phyloP scores from a whole-genome alignment of 2,797 vertebrate genomes.

The Hemitrygon akajei region DNA sequence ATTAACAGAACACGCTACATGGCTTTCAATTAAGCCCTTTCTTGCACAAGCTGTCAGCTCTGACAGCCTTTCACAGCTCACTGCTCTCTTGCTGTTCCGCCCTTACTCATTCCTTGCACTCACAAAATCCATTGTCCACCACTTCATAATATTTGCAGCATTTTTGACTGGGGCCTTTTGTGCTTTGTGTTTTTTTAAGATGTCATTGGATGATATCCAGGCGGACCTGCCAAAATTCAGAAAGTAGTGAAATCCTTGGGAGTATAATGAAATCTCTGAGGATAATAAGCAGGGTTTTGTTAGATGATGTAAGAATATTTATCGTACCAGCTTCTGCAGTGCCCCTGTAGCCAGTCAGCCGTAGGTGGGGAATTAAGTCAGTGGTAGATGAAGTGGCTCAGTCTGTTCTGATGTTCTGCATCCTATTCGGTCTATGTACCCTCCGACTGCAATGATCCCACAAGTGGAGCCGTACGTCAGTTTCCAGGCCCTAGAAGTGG shows the following conservation, averaged over 20 bases:
- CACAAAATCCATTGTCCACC: neutral
- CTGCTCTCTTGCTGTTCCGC: neutral
- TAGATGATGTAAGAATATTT: slow-evolving; percentile 32
- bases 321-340: neutral
- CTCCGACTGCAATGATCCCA: neutral
- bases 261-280: neutral
- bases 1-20: slow-evolving; percentile 17
- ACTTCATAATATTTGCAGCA: neutral
- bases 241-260: neutral
- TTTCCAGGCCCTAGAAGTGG: neutral
- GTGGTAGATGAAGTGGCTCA: neutral
- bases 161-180: neutral
- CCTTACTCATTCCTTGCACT: neutral
- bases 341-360: neutral
- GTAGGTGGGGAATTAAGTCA: neutral
- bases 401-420: neutral
- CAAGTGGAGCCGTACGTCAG: no score
- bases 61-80: neutral
- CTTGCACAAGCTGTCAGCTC: slow-evolving; percentile 11
- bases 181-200: neutral
- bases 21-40: slow-evolving; percentile 30
- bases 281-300: neutral
- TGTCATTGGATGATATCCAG: neutral
- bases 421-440: neutral
- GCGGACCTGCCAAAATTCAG: neutral